Conservation (phyloP, 2,113 vertebrate species). For the Leucosticte australis region DNA sequence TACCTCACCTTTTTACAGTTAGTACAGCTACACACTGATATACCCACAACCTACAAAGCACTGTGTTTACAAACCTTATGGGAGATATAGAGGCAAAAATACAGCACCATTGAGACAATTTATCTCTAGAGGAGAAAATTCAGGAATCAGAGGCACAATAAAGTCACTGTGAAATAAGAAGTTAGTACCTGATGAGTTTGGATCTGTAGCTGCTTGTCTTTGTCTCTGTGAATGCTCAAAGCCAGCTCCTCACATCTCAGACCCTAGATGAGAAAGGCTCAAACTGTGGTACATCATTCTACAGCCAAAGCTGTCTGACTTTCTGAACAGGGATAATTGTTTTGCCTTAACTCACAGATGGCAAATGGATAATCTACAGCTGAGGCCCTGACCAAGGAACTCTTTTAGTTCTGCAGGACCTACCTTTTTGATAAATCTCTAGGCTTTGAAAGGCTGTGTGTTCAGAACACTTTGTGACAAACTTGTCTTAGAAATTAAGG, state of each 20-base stretch:
- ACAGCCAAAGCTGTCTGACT: background rate
- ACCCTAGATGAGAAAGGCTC: background rate
- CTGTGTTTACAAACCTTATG: background rate
- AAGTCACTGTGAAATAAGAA: background rate
- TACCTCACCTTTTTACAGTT: background rate
- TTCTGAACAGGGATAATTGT: background rate
- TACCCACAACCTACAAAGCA: background rate
- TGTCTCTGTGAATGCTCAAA: background rate
- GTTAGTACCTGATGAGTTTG: background rate
- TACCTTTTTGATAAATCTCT: conserved; percentile 8
- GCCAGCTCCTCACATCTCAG: background rate
- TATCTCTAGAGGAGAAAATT: background rate
- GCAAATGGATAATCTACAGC: background rate
- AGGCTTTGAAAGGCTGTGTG: background rate
- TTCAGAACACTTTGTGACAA: background rate
- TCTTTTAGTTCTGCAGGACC: background rate
- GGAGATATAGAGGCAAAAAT: background rate
- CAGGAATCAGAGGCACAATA: accelerated
- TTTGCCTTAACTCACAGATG: conserved; percentile 12
- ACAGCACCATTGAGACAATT: background rate
- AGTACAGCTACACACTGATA: background rate
- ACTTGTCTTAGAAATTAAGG: background rate
- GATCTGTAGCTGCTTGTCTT: background rate
- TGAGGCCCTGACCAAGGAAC: background rate
- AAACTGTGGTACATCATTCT: background rate